Percentiles rank a stretch among this genome's conserved stretches.
These are phyloP conservation scores for Aeoliscus strigatus DNA, from an alignment of 2,797 vertebrate genomes.

Conservation along the genomic window DNA sequence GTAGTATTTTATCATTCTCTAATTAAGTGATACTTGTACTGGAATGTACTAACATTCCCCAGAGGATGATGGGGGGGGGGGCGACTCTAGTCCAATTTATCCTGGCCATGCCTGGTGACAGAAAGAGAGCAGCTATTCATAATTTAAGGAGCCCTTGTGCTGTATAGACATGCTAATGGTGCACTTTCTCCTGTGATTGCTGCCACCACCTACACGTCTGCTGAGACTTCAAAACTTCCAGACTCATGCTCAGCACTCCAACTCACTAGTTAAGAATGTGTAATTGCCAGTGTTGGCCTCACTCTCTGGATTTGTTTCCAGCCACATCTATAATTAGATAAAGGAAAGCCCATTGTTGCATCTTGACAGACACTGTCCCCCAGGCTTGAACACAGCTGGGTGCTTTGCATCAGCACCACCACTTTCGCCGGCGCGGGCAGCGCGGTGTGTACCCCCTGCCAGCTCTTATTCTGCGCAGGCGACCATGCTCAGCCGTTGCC, in stretches of 20 bases:
- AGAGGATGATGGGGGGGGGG: conserved; percentile 29
- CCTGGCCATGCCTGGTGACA: conserved; percentile 48
- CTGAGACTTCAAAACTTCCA: conserved; percentile 26
- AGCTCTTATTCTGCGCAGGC: conserved; percentile 37
- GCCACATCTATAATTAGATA: conserved; percentile 61
- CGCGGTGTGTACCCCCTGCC: conserved; percentile 44
- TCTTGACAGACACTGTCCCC: conserved; percentile 46
- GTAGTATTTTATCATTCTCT: conserved; percentile 70
- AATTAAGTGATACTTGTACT: conserved; percentile 73
- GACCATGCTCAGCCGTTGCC: conserved; percentile 13
- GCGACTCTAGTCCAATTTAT: conserved; percentile 56
- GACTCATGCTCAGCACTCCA: conserved; percentile 21
- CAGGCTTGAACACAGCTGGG: conserved; percentile 59
- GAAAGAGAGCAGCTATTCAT: conserved; percentile 69
- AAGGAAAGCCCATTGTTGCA: conserved; percentile 60
- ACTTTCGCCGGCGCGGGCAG: conserved; percentile 53
- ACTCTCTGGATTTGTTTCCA: conserved; percentile 2
- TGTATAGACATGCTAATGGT: conserved; percentile 53
- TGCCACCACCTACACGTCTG: conserved; percentile 15
- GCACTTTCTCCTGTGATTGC: conserved; percentile 32
- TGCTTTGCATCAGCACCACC: conserved; percentile 47
- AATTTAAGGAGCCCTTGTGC: conserved; percentile 59
- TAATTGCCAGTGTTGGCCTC: neutral
- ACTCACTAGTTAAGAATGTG: conserved; percentile 8
- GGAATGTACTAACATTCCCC: conserved; percentile 65